These are phyloP conservation scores for Candoia aspera DNA, from an alignment of 2,113 vertebrate species.

Conservation along the genomic window DNA sequence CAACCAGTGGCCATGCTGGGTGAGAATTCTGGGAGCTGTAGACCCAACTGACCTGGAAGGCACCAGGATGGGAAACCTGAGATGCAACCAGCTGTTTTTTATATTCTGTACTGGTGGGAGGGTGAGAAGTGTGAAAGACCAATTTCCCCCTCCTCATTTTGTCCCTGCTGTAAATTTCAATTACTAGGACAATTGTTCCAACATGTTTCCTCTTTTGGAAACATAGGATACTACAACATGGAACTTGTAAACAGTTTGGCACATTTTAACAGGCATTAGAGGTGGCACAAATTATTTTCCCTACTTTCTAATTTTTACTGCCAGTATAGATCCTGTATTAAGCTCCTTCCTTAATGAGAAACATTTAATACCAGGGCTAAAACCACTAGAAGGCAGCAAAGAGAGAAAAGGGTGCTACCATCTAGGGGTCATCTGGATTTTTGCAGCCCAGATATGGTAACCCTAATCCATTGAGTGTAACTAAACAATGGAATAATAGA, in stretches of 20 bases:
- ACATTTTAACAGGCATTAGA: slow-evolving; percentile 9
- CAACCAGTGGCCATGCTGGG: neutral
- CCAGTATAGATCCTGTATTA: neutral
- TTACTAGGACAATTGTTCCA: neutral
- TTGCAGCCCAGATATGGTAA: neutral
- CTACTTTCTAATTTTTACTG: neutral
- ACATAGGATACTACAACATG: neutral
- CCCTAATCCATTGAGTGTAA: neutral
- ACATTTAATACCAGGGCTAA: neutral
- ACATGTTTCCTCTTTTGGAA: neutral
- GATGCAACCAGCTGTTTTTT: neutral
- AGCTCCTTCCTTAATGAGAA: neutral
- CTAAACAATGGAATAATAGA: neutral
- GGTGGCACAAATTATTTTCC: neutral
- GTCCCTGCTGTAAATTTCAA: neutral
- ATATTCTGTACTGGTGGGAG: neutral
- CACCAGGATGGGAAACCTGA: neutral
- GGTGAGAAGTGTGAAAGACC: neutral
- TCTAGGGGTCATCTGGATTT: neutral
- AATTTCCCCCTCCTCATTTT: neutral
- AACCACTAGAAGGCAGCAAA: neutral
- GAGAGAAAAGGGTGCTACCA: neutral
- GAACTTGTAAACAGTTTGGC: neutral
- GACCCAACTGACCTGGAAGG: neutral
- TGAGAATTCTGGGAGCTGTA: neutral